Evolutionary conservation across 2,888 invertebrate species (phyloP).

Genomic region (Macrosiphum euphorbiae): DNA sequence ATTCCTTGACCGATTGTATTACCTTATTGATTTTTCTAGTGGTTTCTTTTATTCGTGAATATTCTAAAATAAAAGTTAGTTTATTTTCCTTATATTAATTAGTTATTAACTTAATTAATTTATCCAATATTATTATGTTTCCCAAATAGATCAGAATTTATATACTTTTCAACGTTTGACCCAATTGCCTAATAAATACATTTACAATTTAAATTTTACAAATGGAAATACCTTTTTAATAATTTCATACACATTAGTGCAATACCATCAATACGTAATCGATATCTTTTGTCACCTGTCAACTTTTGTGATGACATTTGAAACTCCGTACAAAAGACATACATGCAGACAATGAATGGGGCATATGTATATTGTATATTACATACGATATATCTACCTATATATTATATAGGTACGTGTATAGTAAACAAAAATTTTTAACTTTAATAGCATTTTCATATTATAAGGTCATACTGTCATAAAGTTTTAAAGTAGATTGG

Average conservation of each 20-base stretch:
- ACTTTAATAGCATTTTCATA: slow-evolving; percentile 23
- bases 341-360: not conserved
- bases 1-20: not conserved
- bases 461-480: slow-evolving; percentile 27
- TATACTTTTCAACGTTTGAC: not conserved
- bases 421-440: slow-evolving; percentile 31
- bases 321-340: slow-evolving; percentile 45
- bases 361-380: not conserved
- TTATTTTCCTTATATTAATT: not conserved
- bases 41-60: not conserved
- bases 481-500: not conserved
- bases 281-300: slow-evolving; percentile 52
- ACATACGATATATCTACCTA: not conserved
- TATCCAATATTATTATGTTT: not conserved
- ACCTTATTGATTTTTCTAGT: not conserved
- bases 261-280: slow-evolving; percentile 26
- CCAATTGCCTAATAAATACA: slow-evolving; percentile 14
- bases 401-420: not conserved
- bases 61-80: not conserved
- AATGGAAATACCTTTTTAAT: slow-evolving; percentile 39
- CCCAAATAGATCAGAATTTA: not conserved
- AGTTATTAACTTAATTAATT: not conserved
- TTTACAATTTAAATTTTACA: slow-evolving; percentile 19
- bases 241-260: slow-evolving; percentile 12
- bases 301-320: slow-evolving; percentile 25